Base-by-base conservation (phyloP, 2,113 vertebrate species). In the Gavia stellata region DNA sequence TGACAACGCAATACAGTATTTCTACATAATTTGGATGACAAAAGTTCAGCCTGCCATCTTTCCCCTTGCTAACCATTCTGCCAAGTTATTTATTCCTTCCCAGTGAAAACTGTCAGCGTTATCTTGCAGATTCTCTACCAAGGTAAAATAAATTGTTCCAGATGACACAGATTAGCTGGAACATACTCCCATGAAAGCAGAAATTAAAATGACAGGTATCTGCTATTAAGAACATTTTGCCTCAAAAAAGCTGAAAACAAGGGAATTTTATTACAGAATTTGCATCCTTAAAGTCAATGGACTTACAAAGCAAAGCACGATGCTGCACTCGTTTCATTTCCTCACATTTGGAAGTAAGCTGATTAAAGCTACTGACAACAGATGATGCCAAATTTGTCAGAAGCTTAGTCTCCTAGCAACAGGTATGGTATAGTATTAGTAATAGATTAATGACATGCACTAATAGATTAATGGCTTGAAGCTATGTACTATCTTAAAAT, bases 391-490 rank as follows among this genome's bases (percentile, higher is more conserved):
- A 98, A 98, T 97, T 98, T 98, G 98, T 98, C 98, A 98, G 97
- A 96, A 98, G 98, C 97, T 98, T 98, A 95, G 97, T 98, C 97
- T 98, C 98, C 97, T 98, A 98, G 98, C 98, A 99, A 99, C 98
- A 98, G 97, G 98, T 98, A 98, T 90, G 97, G 96, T 82, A 97
- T 82, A 96, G 86, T 86, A 93, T 96, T 80, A 95, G 92, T 72
- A 95, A 88, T 67, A 94, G 94, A 94, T 70, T 95, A 95, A 90
- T 87, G 88, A 72, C 81, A 94, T 47, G 40, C 47, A 81, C 78
- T 61, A 96, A 91, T 74, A 95, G 75, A 96, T 96, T 94, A 91
- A 86, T 74, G 72, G 59, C 80, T 91, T 38, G 17, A 96, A 86
- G 86, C 59, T 87, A 86, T 28, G 38, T 55, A 53, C 70, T 59